Base-by-base conservation (phyloP, 2,888 invertebrate genomes). In the Herminia tarsipennalis region DNA sequence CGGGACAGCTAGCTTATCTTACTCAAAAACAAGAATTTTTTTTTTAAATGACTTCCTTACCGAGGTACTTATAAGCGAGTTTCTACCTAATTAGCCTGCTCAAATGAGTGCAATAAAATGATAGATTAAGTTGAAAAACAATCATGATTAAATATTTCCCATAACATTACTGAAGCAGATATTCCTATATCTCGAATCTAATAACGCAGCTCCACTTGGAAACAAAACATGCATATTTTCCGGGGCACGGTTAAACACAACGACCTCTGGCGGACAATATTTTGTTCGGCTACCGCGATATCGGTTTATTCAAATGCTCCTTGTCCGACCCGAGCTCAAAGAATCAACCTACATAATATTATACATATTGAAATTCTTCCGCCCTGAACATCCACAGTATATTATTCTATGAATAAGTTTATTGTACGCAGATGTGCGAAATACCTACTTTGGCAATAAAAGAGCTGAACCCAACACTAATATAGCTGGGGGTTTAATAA, bases 261-360 rank as follows among this genome's bases (percentile, higher is more conserved):
- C 81, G 83, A 86, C 81, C 85, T 84, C 82, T 74, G 70, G 77
- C 77, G 86, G 86, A 87, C 88, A 86, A 89, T 90, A 90, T 91
- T 89, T 89, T 85, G 84, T 78, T 81, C 81, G 75, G 77, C 78
- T 81, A 65, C 79, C 76, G 68, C 75, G 80, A 81, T 88, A 88
- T 89, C 87, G 85, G 87, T 89, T 88, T 90, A 90, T 90, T 89
- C 88, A 90, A 88, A 90, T 90, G 82, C 78, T 82, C 70, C 75
- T 63, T 86, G 86, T 85, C 84, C 81, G 84, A 86, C 84, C 88
- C 88, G 76, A 66, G 81, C 88, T 86, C 88, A 84, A 87, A 88
- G 88, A 88, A 88, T 88, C 87, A 88, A 87, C 87, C 88, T 86
- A 88, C 86, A 89, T 90, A 85, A 86, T 83, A 86, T 88, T 87